These are phyloP conservation scores for Actinostola sp. DNA, from an alignment of 92 coral and sea anemone species.

Conservation along the genomic window DNA sequence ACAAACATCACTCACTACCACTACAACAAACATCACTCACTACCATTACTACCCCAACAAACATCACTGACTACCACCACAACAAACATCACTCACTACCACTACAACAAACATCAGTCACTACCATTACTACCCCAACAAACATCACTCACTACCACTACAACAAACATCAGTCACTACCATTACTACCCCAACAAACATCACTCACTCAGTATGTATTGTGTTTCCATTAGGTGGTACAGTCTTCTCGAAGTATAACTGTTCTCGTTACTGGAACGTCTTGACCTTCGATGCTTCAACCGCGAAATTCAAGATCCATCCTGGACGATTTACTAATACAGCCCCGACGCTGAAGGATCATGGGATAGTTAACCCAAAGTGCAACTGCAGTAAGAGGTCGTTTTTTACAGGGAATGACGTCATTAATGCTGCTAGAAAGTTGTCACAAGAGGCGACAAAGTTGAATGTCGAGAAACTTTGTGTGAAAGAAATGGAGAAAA, in stretches of 20 bases:
- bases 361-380: constrained; percentile 68
- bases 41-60: too few relatives aligned
- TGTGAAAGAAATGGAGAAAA: constrained; percentile 79
- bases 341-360: constrained; percentile 54
- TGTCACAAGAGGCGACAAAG: constrained; percentile 65
- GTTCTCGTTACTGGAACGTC: constrained; percentile 88
- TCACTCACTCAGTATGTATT: not conserved
- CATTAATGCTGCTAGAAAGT: constrained; percentile 57
- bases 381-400: constrained; percentile 61
- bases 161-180: too few relatives aligned
- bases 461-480: constrained; percentile 81
- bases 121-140: too few relatives aligned
- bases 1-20: too few relatives aligned
- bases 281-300: constrained; percentile 85
- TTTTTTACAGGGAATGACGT: constrained; percentile 66
- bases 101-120: too few relatives aligned
- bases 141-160: too few relatives aligned
- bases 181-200: too few relatives aligned
- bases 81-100: too few relatives aligned
- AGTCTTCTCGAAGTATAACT: constrained; percentile 64
- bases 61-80: too few relatives aligned
- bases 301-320: constrained; percentile 76
- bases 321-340: constrained; percentile 47
- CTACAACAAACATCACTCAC: too few relatives aligned
- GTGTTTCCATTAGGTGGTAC: constrained; percentile 41